Evolutionary conservation across 1,140 invertebrate genomes (phyloP).

Genomic region (Drosophila pectinifera): DNA sequence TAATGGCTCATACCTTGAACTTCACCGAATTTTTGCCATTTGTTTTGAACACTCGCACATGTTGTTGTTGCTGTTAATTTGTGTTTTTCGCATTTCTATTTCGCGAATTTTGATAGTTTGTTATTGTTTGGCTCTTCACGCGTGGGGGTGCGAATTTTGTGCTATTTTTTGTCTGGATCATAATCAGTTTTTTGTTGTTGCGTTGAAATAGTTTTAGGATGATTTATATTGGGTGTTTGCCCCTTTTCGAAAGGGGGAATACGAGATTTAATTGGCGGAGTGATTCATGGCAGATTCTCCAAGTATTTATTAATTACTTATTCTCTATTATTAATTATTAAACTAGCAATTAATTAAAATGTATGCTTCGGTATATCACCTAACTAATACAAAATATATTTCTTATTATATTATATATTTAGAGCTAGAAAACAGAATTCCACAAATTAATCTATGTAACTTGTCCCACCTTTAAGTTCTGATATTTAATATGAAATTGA

Average conservation of each 20-base stretch:
- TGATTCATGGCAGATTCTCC: slow-evolving; percentile 14
- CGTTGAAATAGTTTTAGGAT: slow-evolving; percentile 44
- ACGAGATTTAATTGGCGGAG: slow-evolving; percentile 14
- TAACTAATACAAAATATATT: not conserved
- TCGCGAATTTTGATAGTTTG: slow-evolving; percentile 69
- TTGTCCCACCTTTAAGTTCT: not conserved
- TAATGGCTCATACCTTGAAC: slow-evolving; percentile 82
- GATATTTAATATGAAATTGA: slow-evolving; percentile 16
- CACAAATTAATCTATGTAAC: slow-evolving; percentile 2
- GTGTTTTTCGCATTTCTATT: slow-evolving; percentile 68
- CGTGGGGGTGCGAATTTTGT: slow-evolving; percentile 54
- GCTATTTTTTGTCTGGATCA: slow-evolving; percentile 22
- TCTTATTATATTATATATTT: not conserved
- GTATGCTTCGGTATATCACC: not conserved
- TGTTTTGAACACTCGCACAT: slow-evolving; percentile 76
- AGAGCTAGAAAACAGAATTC: not conserved
- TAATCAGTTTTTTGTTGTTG: slow-evolving; percentile 42
- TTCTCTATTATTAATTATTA: not conserved
- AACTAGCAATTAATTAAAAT: not conserved
- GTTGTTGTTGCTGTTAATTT: slow-evolving; percentile 45
- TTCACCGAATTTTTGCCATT: slow-evolving; percentile 84
- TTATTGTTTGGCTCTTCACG: slow-evolving; percentile 35
- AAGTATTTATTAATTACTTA: not conserved
- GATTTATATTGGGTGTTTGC: slow-evolving; percentile 30
- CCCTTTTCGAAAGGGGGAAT: slow-evolving; percentile 28